phyloP scores from a whole-genome alignment of 2,797 vertebrate species.

The Brotula barbata region DNA sequence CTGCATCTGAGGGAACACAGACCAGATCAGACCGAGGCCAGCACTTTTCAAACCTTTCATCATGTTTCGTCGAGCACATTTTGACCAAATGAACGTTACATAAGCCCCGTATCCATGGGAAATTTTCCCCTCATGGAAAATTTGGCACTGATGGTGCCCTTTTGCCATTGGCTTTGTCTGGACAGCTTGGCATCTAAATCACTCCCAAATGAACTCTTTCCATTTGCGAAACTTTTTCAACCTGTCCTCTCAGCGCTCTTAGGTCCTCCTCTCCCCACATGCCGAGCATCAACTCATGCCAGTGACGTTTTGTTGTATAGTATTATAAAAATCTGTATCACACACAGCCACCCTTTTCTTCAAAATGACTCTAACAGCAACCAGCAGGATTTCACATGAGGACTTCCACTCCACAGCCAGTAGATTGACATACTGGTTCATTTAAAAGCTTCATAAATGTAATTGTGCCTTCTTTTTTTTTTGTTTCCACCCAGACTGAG shows the following conservation, averaged over 20 bases:
- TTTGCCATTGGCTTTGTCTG: constrained; percentile 49
- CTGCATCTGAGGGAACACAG: constrained; percentile 29
- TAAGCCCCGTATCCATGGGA: constrained; percentile 57
- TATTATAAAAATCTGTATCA: constrained; percentile 2
- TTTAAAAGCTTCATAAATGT: constrained; percentile 3
- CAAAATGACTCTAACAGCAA: constrained; percentile 9
- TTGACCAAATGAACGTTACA: constrained; percentile 43
- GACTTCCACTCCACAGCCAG: constrained; percentile 4
- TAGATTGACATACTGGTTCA: constrained; percentile 1
- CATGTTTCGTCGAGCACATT: constrained; percentile 25
- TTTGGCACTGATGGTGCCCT: constrained; percentile 51
- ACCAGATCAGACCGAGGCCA: constrained; percentile 31
- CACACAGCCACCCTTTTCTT: constrained; percentile 24
- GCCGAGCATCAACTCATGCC: background rate
- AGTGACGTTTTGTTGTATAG: constrained; percentile 19
- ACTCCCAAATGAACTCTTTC: constrained; percentile 56
- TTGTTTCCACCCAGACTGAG: constrained; percentile 77
- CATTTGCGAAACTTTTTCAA: constrained; percentile 34
- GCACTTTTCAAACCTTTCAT: constrained; percentile 12
- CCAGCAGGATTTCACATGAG: constrained; percentile 13
- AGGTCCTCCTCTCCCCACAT: constrained; percentile 6
- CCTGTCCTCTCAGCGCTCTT: constrained; percentile 36
- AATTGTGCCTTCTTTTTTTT: background rate
- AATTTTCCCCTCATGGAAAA: constrained; percentile 67
- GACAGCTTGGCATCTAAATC: constrained; percentile 60